Base-by-base conservation (phyloP, 2,888 invertebrate genomes). In the Polyommatus icarus region DNA sequence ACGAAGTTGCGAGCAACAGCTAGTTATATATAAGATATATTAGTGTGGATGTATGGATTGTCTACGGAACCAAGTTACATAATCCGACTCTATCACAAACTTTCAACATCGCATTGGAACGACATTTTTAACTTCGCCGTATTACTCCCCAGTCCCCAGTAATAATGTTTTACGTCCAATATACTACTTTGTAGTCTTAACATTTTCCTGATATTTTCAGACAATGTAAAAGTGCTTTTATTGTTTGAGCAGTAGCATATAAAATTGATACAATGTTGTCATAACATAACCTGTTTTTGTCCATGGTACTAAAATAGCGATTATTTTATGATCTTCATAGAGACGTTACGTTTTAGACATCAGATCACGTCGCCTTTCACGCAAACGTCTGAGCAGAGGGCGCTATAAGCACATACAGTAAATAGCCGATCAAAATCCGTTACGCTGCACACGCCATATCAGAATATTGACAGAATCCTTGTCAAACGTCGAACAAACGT, bases 141-240 rank as follows among this genome's bases (percentile, higher is more conserved):
- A 24, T 46, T 73, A 24, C 72, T 20, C 6, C 40, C 73, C n/a
- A n/a, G n/a, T n/a, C n/a, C n/a, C n/a, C 10, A 46, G 73, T 73
- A 40, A 73, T 73, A 73, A 46, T 46, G 73, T 73, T 73, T 72
- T 73, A 73, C 46, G 73, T 46, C 15, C 73, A 73, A 73, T 73
- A 73, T 46, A 24, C 20, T 46, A 73, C 73, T 46, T 73, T 73
- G 73, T 73, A 46, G 40, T 40, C 46, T 46, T 73, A 24, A 73
- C 73, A 73, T 46, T 73, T 73, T 73, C 6, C 46, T 46, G 40
- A 20, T 20, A 73, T n/a, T 73, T 40, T 7, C 40, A 46, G 73
- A 73, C 73, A 73, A 73, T 73, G 73, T 73, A 73, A 36, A 73
- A 73, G 46, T 46, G 24, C 73, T 40, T 73, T 73, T 73, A 73